Base-by-base conservation (phyloP, 2,888 invertebrate genomes). In the Scrobipalpa costella region DNA sequence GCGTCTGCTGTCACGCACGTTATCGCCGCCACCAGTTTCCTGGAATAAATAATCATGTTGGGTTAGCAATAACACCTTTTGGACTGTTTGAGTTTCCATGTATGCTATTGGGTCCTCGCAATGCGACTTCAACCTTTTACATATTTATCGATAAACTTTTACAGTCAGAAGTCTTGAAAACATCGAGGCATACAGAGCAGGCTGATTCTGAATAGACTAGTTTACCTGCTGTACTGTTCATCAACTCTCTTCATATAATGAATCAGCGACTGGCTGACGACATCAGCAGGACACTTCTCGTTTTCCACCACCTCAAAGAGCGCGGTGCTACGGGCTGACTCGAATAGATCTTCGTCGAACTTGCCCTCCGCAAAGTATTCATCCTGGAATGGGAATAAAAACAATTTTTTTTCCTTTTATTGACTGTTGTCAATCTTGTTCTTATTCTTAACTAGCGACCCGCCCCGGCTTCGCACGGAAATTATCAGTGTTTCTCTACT, bases 271-370 rank as follows among this genome's bases (percentile, higher is more conserved):
- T 95, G 93, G 40, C 85, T 81, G 27, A 96, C 95, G 21, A 96
- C 93, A 74, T 94, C 94, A 0, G 95, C 94, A 11, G 97, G 94
- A 64, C 95, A 96, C 77, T 95, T 95, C 83, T 97, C 97, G 69
- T 94, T 92, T 72, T 96, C 95, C 66, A 98, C 96, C 61, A 96
- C 94, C 78, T 97, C 96, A 84, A 95, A 98, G 67, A 98, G 94
- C n/a, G 97, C 92, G 15, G 97, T 96, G 78, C 97, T 96, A 76
- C 94, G 95, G 0, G 97, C 97, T 0, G 97, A 95, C 72, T 95
- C 96, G 73, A 97, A 93, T 65, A 97, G 90, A 50, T 95, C 93
- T 9, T 92, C 88, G 65, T 96, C 95, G 93, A 97, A 96, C 62
- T 93, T 90, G 36, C 92, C 90, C 0, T 93, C 93, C 2, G 86